phyloP scores from a whole-genome alignment of 2,888 invertebrate genomes.

The Polyommatus iphigenia region DNA sequence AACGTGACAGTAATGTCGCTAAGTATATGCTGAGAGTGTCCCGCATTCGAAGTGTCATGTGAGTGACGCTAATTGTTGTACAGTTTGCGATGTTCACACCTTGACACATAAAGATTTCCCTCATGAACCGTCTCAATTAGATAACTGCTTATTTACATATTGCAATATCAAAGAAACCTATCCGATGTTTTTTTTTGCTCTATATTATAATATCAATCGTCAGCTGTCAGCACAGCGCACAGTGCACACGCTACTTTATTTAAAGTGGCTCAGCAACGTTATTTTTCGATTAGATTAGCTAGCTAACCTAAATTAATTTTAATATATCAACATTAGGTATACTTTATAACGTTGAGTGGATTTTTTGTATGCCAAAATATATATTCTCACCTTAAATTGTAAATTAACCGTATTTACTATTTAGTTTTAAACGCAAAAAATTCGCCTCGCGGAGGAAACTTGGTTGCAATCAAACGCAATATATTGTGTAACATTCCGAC shows the following conservation, averaged over 20 bases:
- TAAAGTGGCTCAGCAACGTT: too few relatives aligned
- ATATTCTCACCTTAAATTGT: neutral
- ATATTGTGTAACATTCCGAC: neutral
- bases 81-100: constrained; percentile 18
- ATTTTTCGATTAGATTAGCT: too few relatives aligned
- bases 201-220: too few relatives aligned
- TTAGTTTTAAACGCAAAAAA: neutral
- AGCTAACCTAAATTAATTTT: too few relatives aligned
- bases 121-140: constrained; percentile 14
- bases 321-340: too few relatives aligned
- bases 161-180: neutral
- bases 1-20: neutral
- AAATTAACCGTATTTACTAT: neutral
- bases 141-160: constrained; percentile 9
- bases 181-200: neutral
- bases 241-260: too few relatives aligned
- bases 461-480: neutral
- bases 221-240: too few relatives aligned
- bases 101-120: constrained; percentile 28
- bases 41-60: constrained; percentile 15
- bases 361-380: neutral
- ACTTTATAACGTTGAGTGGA: too few relatives aligned
- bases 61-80: constrained; percentile 17
- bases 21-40: neutral
- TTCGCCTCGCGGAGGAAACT: neutral